phyloP scores from a whole-genome alignment of 2,888 invertebrate genomes.

The Antheraea assamensis region DNA sequence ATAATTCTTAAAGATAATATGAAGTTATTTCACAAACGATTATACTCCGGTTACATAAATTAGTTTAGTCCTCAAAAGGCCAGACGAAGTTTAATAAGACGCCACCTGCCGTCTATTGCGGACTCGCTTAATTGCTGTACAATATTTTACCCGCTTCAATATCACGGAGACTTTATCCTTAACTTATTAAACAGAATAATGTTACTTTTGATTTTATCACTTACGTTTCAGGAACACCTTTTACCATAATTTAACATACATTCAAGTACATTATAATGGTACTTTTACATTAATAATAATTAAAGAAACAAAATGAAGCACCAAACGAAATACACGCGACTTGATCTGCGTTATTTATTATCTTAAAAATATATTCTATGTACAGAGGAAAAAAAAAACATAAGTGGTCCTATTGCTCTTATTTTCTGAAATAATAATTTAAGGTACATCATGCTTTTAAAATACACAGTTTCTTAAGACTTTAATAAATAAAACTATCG shows the following conservation, averaged over 20 bases:
- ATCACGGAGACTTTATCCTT: constrained; percentile 33
- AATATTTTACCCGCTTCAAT: constrained; percentile 37
- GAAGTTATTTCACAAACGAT: constrained; percentile 15
- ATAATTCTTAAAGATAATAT: background rate
- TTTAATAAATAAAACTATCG: too few species aligned
- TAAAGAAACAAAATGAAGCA: background rate
- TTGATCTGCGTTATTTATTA: too few species aligned
- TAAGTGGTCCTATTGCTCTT: too few species aligned
- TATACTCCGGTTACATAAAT: constrained; percentile 52
- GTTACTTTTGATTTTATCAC: constrained; percentile 5
- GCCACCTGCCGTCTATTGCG: constrained; percentile 64
- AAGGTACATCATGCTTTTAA: too few species aligned
- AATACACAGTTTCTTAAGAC: too few species aligned
- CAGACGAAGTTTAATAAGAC: constrained; percentile 68
- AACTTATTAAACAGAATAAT: constrained; percentile 23
- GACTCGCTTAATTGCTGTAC: constrained; percentile 68
- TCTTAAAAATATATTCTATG: too few species aligned
- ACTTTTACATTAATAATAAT: background rate
- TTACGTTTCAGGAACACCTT: background rate
- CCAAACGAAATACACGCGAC: too few species aligned
- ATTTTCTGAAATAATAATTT: too few species aligned
- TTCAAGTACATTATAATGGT: background rate
- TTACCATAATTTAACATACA: background rate
- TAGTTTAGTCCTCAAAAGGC: constrained; percentile 34
- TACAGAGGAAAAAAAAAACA: too few species aligned